Evolutionary conservation across 2,888 invertebrate genomes (phyloP).

Genomic region (Hydraecia micacea): DNA sequence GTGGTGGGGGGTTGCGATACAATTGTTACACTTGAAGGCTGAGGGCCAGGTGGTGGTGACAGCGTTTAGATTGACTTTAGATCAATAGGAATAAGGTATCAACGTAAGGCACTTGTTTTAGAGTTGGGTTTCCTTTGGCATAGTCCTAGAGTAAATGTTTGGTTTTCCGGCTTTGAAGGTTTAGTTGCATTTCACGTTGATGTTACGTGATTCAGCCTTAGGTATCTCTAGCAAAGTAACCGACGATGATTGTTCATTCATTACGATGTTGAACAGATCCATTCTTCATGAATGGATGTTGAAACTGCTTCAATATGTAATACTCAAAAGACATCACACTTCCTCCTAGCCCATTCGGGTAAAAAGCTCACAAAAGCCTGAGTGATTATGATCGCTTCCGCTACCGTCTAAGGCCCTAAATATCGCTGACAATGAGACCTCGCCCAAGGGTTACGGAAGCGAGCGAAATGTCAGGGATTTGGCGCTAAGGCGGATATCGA

Average conservation of each 20-base stretch:
- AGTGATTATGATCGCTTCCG: constrained; percentile 9
- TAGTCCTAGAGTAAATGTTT: neutral
- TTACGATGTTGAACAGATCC: neutral
- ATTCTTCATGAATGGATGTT: neutral
- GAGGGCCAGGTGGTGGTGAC: constrained; percentile 58
- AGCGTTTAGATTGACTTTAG: constrained; percentile 54
- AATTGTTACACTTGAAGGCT: constrained; percentile 76
- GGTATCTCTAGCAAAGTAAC: neutral
- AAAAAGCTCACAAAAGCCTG: neutral
- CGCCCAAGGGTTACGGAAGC: constrained; percentile 78
- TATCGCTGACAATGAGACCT: constrained; percentile 50
- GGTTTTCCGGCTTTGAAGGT: constrained; percentile 34
- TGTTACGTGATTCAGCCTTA: constrained; percentile 14
- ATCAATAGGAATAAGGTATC: constrained; percentile 36
- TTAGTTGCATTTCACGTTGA: constrained; percentile 11
- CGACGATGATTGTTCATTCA: neutral
- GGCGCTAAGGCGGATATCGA: constrained; percentile 71
- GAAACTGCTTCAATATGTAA: neutral
- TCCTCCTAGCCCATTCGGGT: neutral
- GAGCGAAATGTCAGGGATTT: constrained; percentile 85
- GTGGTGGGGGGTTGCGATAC: constrained; percentile 78
- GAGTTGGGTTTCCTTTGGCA: constrained; percentile 36
- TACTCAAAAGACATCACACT: neutral
- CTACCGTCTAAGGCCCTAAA: constrained; percentile 16
- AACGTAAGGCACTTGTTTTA: constrained; percentile 35